Evolutionary conservation across 2,113 vertebrate species (phyloP), one percentile per base, ranked within the genome.

Genomic region (Vanacampus margaritifer): DNA sequence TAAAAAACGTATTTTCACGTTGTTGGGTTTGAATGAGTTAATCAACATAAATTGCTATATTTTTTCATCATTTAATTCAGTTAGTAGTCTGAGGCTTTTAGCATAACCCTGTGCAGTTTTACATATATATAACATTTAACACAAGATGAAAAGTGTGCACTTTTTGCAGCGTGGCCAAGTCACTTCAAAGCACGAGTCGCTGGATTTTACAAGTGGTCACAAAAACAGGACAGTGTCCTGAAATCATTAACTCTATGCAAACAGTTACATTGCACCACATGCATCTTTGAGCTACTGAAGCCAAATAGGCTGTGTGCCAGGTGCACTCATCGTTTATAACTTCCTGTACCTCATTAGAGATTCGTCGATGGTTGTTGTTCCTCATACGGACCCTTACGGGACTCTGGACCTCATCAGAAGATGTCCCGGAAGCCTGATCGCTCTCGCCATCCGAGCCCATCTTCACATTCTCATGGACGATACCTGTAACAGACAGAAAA

Each of bases 401-500:
- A 82, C 89, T 91, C 79, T 92, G 91, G 63, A 91, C 88, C 76
- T 91, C 90, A 67, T 91, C 90, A 21, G 90, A 91, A 5, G 90
- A 91, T 1, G 89, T 90, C 16, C 90, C 90, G 3, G 91, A 92
- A 4, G 91, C 91, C 65, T 91, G 91, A 79, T 92, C 91, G 17
- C 90, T 91, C 73, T 92, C 91, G 10, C 91, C 91, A 26, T 92
- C 90, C n/a, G 90, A 91, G 17, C 91, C 91, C 87, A 92, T 92
- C 74, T 91, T 92, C 68, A 91, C 87, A 64, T 92, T 90, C 75
- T 92, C 91, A 71, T 91, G 90, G 67, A 92, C 90, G 1, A 92
- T 89, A 50, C 91, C 91, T 92, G 32, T 10, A 65, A 65, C 9
- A 79, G 28, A 79, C 76, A 41, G 73, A 75, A 8, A 45, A n/a